Percentiles rank a stretch among this genome's conserved stretches.
These are phyloP conservation scores for Harpagifer antarcticus DNA, from an alignment of 2,797 vertebrate genomes.

Conservation along the genomic window DNA sequence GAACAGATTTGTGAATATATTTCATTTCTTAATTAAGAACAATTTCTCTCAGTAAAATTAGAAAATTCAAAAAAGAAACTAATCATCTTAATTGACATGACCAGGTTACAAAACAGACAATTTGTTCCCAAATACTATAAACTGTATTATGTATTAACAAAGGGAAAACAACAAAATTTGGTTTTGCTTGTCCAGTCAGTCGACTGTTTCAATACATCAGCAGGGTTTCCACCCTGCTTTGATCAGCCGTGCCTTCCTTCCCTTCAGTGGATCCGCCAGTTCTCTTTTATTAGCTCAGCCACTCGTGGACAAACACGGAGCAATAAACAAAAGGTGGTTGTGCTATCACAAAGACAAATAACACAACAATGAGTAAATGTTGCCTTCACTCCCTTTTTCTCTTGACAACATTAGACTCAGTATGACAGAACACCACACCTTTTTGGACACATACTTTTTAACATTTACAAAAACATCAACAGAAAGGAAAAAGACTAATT, in stretches of 20 bases:
- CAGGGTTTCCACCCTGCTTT: constrained; percentile 25
- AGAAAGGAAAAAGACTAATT: constrained; percentile 4
- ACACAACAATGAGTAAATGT: constrained; percentile 32
- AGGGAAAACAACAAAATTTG: constrained; percentile 12
- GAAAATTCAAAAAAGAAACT: not conserved
- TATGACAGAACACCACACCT: not conserved
- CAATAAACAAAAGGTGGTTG: constrained; percentile 27
- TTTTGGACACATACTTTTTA: constrained; percentile 32
- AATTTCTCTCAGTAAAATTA: not conserved
- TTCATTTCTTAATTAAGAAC: constrained; percentile 1
- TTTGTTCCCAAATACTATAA: constrained; percentile 17
- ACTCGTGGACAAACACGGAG: constrained; percentile 35
- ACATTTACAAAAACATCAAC: constrained; percentile 31
- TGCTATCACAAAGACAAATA: constrained; percentile 25
- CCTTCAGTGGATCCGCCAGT: constrained; percentile 25
- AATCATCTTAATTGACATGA: not conserved
- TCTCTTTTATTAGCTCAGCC: constrained; percentile 27
- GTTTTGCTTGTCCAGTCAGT: constrained; percentile 10
- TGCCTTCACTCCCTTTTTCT: constrained; percentile 19
- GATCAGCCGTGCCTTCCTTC: constrained; percentile 30
- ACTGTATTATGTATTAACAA: not conserved
- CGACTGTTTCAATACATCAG: constrained; percentile 37
- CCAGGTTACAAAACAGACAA: not conserved
- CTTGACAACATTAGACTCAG: constrained; percentile 12
- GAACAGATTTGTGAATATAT: not conserved